phyloP scores from a whole-genome alignment of 2,888 invertebrate genomes.

The Leptothorax acervorum region DNA sequence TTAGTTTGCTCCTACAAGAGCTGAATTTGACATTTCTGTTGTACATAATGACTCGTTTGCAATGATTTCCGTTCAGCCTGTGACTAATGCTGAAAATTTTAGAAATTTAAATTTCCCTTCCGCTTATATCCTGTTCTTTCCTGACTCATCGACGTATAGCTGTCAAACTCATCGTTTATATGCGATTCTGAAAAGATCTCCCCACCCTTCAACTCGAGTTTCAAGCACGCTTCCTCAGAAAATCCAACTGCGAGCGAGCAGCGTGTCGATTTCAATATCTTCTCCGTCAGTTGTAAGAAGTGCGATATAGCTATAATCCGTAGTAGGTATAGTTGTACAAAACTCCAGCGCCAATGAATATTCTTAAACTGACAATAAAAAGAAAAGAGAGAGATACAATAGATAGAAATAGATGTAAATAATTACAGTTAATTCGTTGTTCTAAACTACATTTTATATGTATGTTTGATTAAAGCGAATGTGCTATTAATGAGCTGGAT shows the following conservation, averaged over 20 bases:
- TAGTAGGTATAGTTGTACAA: background rate
- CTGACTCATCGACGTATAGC: background rate
- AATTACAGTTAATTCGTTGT: background rate
- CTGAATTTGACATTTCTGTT: background rate
- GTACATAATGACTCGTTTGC: background rate
- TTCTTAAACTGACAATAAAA: background rate
- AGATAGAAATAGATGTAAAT: background rate
- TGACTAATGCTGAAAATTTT: background rate
- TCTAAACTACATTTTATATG: background rate
- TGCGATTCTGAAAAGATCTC: constrained; percentile 35
- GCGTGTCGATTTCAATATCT: constrained; percentile 64
- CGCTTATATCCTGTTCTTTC: constrained; percentile 18
- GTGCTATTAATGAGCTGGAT: background rate
- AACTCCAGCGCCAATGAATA: constrained; percentile 6
- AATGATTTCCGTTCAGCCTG: background rate
- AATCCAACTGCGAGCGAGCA: constrained; percentile 67
- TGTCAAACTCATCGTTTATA: constrained; percentile 28
- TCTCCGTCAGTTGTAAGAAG: constrained; percentile 29
- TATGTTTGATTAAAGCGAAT: background rate
- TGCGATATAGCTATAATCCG: constrained; percentile 11
- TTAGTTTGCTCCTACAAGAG: background rate
- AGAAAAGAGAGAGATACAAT: background rate
- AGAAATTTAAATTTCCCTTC: background rate
- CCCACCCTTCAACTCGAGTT: constrained; percentile 61
- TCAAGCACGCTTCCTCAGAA: constrained; percentile 65